Percentiles rank a stretch among this genome's conserved stretches.
Evolutionary conservation across 2,888 invertebrate genomes (phyloP).

Genomic region (Dimorphilus gyrociliatus): DNA sequence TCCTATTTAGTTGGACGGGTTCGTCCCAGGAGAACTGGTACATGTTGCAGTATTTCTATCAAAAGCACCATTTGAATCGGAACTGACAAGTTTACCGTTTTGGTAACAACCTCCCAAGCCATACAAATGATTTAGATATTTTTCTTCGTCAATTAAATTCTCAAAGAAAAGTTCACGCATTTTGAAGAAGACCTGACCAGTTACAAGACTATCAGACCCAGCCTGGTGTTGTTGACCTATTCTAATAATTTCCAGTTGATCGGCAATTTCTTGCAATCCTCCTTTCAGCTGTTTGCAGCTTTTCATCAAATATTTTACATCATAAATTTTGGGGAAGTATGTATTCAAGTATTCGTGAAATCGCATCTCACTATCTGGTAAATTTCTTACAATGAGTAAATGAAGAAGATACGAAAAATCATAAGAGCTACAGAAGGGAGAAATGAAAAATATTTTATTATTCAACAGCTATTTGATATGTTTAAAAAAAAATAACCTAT

Average conservation of each 20-base stretch:
- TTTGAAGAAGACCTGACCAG: conserved; percentile 9
- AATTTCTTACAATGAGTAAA: conserved; percentile 6
- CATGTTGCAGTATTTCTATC: no score
- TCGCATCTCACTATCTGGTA: conserved; percentile 7
- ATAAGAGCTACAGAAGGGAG: conserved; percentile 6
- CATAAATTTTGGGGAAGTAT: conserved; percentile 9
- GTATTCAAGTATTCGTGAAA: conserved; percentile 7
- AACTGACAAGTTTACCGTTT: no score
- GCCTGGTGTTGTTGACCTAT: conserved; percentile 9
- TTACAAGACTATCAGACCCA: conserved; percentile 8
- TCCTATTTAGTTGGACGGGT: no score
- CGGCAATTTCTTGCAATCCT: conserved; percentile 9
- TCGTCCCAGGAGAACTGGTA: no score
- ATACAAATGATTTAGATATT: conserved; percentile 85
- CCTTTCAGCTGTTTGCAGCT: conserved; percentile 8
- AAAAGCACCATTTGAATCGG: no score
- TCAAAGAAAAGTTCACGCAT: no score
- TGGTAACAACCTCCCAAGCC: no score
- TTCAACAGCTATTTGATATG: no score
- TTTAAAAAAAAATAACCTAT: conserved; percentile 42
- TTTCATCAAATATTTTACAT: conserved; percentile 9
- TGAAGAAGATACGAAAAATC: conserved; percentile 9
- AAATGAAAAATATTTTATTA: background rate
- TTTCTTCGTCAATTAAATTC: conserved; percentile 91
- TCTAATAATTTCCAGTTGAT: conserved; percentile 7